Conservation (phyloP, 2,888 invertebrate genomes). For the Mimachlamys varia region DNA sequence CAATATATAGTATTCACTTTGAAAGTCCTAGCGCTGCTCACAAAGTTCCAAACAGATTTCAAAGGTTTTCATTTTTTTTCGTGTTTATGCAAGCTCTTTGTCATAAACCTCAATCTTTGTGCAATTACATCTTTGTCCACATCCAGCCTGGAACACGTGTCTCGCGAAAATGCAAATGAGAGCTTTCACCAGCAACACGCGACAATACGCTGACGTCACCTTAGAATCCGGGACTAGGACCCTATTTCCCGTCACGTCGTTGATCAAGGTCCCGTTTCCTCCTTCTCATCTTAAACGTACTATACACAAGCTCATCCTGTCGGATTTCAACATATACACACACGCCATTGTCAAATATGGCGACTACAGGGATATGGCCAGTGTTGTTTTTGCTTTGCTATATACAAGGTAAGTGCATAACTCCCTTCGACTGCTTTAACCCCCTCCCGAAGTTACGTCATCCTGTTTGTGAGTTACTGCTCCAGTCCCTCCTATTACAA, state of each 20-base stretch:
- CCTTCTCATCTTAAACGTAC: not conserved
- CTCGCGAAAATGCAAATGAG: slow-evolving; percentile 22
- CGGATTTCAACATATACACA: not conserved
- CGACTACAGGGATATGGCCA: not conserved
- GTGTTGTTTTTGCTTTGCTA: not conserved
- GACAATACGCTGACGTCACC: slow-evolving; percentile 29
- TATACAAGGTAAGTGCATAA: not conserved
- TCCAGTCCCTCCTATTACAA: not conserved
- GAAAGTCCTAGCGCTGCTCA: too few species aligned
- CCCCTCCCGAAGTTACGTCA: not conserved
- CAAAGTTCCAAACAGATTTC: too few species aligned
- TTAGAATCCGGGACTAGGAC: not conserved
- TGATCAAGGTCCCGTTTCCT: slow-evolving; percentile 17
- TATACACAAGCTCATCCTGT: not conserved
- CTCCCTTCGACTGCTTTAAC: not conserved
- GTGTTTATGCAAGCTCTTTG: too few species aligned
- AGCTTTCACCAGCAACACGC: slow-evolving; percentile 4
- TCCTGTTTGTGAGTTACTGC: not conserved
- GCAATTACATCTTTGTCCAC: not conserved
- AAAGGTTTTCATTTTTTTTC: too few species aligned
- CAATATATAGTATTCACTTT: too few species aligned
- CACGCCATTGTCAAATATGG: not conserved
- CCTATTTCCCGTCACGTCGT: not conserved
- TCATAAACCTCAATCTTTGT: too few species aligned
- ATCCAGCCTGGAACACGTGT: slow-evolving; percentile 20